A percentile compares a stretch with the other conserved stretches of the same genome.
These are phyloP conservation scores for Lutjanus erythropterus DNA, from an alignment of 2,113 vertebrate species.

Conservation along the genomic window DNA sequence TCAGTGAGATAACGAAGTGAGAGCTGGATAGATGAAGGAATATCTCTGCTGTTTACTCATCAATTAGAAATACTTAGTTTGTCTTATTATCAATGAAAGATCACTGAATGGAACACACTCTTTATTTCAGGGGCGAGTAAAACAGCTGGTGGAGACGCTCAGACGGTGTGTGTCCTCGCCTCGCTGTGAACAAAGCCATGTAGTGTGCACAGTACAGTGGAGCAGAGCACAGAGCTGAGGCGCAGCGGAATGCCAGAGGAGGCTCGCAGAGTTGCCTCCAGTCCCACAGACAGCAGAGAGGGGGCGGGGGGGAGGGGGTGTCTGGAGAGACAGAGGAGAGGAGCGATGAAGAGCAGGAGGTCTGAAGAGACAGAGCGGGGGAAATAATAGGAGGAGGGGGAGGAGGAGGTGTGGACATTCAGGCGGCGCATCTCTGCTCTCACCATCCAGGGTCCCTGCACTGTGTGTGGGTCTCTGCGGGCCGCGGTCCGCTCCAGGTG, in stretches of 20 bases:
- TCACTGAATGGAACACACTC: not conserved
- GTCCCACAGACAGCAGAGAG: not conserved
- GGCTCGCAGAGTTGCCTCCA: constrained; percentile 12
- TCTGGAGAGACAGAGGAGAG: constrained; percentile 21
- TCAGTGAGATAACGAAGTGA: no score
- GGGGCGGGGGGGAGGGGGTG: not conserved
- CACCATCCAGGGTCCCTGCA: not conserved
- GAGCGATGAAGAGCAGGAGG: constrained; percentile 15
- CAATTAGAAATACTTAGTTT: no score
- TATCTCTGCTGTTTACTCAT: no score
- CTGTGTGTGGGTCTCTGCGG: not conserved
- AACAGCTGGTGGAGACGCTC: not conserved
- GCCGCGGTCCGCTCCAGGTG: constrained; percentile 13
- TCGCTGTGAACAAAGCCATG: not conserved
- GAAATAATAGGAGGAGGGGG: not conserved
- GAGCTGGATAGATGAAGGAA: no score
- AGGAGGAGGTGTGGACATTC: not conserved
- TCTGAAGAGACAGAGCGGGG: not conserved
- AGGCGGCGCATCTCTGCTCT: not conserved
- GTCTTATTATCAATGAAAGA: no score
- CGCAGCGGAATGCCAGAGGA: not conserved
- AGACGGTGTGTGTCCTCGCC: not conserved
- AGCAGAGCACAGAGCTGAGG: not conserved
- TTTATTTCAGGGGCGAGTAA: not conserved
- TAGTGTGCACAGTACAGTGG: not conserved